Percentiles rank a stretch among this genome's conserved stretches.
phyloP scores from a whole-genome alignment of 2,113 vertebrate species.

The Oreochromis spilurus region DNA sequence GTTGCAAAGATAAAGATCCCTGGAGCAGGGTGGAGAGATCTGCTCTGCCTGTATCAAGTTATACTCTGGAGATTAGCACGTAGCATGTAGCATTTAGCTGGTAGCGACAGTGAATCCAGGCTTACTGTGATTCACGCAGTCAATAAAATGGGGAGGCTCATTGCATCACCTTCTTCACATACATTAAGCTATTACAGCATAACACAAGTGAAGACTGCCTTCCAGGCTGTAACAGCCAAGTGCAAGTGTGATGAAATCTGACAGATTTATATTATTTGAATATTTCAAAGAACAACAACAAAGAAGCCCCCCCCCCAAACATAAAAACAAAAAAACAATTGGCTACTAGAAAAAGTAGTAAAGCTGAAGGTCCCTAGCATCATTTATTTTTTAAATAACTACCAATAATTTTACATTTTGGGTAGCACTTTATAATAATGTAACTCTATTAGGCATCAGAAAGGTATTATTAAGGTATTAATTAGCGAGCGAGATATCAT shows the following conservation, averaged over 20 bases:
- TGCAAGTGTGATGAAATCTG: constrained; percentile 4
- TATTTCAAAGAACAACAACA: neutral
- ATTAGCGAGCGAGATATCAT: neutral
- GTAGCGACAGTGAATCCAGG: constrained; percentile 47
- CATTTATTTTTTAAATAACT: neutral
- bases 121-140: constrained; percentile 56
- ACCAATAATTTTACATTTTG: neutral
- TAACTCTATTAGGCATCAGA: neutral
- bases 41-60: constrained; percentile 75
- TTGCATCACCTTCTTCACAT: constrained; percentile 44
- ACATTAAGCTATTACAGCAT: constrained; percentile 42
- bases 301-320: neutral
- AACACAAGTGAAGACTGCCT: constrained; percentile 5
- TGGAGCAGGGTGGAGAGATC: constrained; percentile 80
- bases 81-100: constrained; percentile 53
- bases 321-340: neutral
- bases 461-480: neutral
- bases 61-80: constrained; percentile 78
- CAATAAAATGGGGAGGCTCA: constrained; percentile 57
- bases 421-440: neutral
- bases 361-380: neutral
- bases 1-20: constrained; percentile 87
- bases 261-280: neutral
- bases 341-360: neutral
- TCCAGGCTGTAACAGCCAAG: neutral